phyloP scores from a whole-genome alignment of 1,140 invertebrate genomes.

The Lepidurus apus region DNA sequence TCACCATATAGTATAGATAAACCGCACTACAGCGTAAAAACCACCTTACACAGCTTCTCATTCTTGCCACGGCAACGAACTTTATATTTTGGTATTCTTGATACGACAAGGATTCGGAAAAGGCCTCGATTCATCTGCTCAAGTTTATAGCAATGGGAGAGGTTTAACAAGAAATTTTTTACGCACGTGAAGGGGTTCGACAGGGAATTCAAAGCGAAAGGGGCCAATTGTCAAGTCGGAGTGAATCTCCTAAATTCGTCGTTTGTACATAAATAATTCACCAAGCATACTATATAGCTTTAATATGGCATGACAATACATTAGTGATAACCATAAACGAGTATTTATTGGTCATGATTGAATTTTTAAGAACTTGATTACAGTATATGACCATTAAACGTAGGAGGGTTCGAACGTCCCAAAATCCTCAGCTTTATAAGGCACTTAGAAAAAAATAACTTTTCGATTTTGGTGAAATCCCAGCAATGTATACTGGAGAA shows the following conservation, averaged over 20 bases:
- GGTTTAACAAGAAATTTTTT: background rate
- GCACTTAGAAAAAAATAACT: too few relatives aligned
- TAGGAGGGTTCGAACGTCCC: too few relatives aligned
- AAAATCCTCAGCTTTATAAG: too few relatives aligned
- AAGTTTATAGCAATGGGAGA: background rate
- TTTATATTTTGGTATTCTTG: background rate
- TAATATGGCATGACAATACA: background rate
- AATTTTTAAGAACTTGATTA: background rate
- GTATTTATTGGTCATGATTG: background rate
- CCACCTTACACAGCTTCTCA: background rate
- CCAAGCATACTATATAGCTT: background rate
- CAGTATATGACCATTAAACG: background rate
- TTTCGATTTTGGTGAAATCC: too few relatives aligned
- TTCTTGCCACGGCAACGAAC: constrained; percentile 6
- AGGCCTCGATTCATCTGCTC: background rate
- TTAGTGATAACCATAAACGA: background rate
- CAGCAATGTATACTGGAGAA: too few relatives aligned
- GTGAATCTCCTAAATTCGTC: background rate
- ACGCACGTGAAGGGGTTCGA: background rate
- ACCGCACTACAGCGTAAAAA: background rate
- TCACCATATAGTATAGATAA: too few relatives aligned
- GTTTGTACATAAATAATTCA: constrained; percentile 22
- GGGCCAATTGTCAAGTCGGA: constrained; percentile 18
- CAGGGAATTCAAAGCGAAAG: background rate
- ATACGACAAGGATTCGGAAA: background rate